Evolutionary conservation across 2,113 vertebrate genomes (phyloP), one percentile per base, ranked within the genome.

Genomic region (Petromus typicus): DNA sequence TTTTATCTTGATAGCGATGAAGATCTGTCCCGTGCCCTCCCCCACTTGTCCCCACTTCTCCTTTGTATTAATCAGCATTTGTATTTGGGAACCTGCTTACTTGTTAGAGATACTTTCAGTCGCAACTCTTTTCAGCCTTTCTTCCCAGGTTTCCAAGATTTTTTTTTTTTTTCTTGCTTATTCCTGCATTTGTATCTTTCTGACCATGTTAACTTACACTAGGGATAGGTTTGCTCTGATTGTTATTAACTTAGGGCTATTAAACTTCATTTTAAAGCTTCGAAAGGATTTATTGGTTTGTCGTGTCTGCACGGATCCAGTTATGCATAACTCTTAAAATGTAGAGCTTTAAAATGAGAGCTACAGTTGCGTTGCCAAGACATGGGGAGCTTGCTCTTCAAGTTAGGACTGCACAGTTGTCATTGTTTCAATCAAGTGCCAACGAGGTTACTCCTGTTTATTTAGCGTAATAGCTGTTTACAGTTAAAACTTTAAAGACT

Each of bases 381-480:
- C 40, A 0, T 34, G 91, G 75, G 37, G 67, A 93, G 91, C 96
- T 94, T 16, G 97, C 86, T 96, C 76, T 86, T 92, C 43, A 43
- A 67, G 94, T 92, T 97, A 64, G 16, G 57, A 48, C 93, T 64
- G 75, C 25, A 59, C 69, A 22, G 86, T 81, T 95, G 97, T 90
- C 95, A 79, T 94, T 92, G 96, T 95, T 87, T 78, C 91, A 91
- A 88, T 96, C 86, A 32, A 89, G 92, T 78, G 93, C 95, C 88
- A 75, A 94, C 89, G 95, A 97, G 93, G 95, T 91, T 95, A 90
- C 90, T 92, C 90, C 95, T 97, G 98, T 97, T 97, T 98, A 96
- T 96, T 98, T 97, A 97, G 96, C 94, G 97, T 98, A 98, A 98
- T 97, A 98, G 94, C 95, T 98, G 64, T 97, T 98, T 98, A 98